Evolutionary conservation across 2,888 invertebrate species (phyloP).

Genomic region (Incurvaria masculella): DNA sequence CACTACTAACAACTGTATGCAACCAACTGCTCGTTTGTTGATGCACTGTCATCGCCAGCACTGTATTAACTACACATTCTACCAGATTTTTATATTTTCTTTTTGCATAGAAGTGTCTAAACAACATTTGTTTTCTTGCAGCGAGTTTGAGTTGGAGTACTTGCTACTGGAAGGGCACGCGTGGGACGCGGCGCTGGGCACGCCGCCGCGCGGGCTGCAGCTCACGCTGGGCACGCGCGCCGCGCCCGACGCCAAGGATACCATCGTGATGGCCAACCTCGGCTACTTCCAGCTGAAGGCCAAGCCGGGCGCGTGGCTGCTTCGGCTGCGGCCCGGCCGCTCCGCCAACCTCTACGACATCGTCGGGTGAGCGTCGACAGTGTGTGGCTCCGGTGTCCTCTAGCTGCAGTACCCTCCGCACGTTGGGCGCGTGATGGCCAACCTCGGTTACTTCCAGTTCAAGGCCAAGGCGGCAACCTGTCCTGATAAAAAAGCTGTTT

Average conservation of each 20-base stretch:
- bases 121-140: no score
- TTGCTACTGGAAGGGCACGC: slow-evolving; percentile 94
- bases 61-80: no score
- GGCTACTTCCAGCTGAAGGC: slow-evolving; percentile 97
- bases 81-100: no score
- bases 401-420: no score
- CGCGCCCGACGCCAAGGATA: slow-evolving; percentile 82
- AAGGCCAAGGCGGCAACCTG: slow-evolving; percentile 98
- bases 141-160: slow-evolving; percentile 95
- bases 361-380: slow-evolving; percentile 51
- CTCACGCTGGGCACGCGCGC: slow-evolving; percentile 84
- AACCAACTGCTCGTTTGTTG: no score
- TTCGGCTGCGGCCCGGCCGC: slow-evolving; percentile 86
- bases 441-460: slow-evolving; percentile 93
- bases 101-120: no score
- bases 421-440: slow-evolving; percentile 99
- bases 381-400: no score
- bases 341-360: slow-evolving; percentile 96
- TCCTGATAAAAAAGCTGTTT: no score
- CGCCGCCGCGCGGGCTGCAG: slow-evolving; percentile 97
- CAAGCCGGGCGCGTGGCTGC: slow-evolving; percentile 93
- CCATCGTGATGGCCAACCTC: slow-evolving; percentile 99
- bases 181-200: slow-evolving; percentile 86
- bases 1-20: no score
- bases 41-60: no score